These are phyloP conservation scores for Charanyca ferruginea DNA, from an alignment of 2,888 invertebrate genomes.

Conservation along the genomic window DNA sequence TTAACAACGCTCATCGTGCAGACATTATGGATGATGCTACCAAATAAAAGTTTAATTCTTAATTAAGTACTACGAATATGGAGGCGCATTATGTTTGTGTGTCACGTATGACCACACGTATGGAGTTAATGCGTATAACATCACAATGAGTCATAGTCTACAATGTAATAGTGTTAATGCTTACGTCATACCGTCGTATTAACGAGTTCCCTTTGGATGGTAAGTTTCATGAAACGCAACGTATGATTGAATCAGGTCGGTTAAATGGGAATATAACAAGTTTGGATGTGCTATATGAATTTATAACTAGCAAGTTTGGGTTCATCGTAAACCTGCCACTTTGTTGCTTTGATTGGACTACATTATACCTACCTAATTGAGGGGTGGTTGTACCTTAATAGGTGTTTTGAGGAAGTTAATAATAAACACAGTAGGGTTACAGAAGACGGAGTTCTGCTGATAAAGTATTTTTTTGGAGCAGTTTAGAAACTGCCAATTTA, in stretches of 20 bases:
- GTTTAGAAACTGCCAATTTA: neutral
- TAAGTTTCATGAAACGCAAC: constrained; percentile 40
- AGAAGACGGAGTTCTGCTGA: no score
- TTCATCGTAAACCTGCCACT: constrained; percentile 17
- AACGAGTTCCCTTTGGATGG: constrained; percentile 63
- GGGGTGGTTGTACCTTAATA: constrained; percentile 4
- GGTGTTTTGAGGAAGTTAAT: constrained; percentile 16
- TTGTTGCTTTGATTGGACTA: constrained; percentile 27
- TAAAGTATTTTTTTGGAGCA: no score
- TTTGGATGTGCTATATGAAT: constrained; percentile 31
- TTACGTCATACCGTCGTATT: constrained; percentile 66
- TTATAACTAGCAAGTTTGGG: constrained; percentile 29
- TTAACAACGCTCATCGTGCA: constrained; percentile 15
- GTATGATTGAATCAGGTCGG: constrained; percentile 46
- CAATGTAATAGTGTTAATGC: constrained; percentile 54
- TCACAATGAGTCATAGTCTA: constrained; percentile 67
- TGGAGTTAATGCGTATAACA: constrained; percentile 65
- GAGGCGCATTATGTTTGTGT: constrained; percentile 59
- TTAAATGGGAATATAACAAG: constrained; percentile 28
- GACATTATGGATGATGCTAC: constrained; percentile 23
- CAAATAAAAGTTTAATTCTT: constrained; percentile 34
- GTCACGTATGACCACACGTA: constrained; percentile 69
- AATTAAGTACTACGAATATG: constrained; percentile 53
- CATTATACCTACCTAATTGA: constrained; percentile 2
- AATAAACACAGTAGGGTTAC: constrained; percentile 3